These are phyloP conservation scores for Pipa parva DNA, from an alignment of 2,113 vertebrate species.

Conservation along the genomic window DNA sequence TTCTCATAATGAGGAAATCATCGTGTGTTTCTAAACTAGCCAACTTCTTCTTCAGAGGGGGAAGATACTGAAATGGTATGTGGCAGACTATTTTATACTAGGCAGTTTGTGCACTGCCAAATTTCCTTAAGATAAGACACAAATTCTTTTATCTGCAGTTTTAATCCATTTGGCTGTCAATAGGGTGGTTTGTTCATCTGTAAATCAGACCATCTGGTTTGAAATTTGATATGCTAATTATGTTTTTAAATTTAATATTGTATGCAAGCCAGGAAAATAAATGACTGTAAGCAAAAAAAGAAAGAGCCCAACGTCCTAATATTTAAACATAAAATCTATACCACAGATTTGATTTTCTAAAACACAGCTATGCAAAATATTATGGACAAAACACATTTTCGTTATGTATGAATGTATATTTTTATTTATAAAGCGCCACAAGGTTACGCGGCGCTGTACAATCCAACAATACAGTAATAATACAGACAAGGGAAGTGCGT, in stretches of 20 bases:
- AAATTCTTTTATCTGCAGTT: not conserved
- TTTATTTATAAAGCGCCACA: no score
- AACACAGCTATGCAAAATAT: not conserved
- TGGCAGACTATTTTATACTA: not conserved
- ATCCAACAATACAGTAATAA: no score
- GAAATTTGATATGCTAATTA: constrained; percentile 7
- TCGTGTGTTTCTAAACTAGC: no score
- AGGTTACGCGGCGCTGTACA: no score
- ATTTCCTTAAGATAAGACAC: not conserved
- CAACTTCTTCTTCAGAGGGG: no score
- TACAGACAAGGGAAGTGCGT: no score
- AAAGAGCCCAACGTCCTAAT: not conserved
- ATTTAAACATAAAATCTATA: not conserved
- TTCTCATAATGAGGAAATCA: no score
- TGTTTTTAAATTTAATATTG: not conserved
- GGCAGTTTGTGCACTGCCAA: not conserved
- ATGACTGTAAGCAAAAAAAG: not conserved
- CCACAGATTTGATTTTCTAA: no score
- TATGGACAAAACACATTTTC: no score
- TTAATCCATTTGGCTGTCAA: not conserved
- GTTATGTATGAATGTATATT: no score
- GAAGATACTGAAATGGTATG: not conserved
- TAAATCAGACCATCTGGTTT: constrained; percentile 13
- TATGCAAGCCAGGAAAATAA: not conserved
- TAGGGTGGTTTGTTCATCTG: not conserved